Base-by-base conservation (phyloP, 2,113 vertebrate genomes). In the Sitta europaea region DNA sequence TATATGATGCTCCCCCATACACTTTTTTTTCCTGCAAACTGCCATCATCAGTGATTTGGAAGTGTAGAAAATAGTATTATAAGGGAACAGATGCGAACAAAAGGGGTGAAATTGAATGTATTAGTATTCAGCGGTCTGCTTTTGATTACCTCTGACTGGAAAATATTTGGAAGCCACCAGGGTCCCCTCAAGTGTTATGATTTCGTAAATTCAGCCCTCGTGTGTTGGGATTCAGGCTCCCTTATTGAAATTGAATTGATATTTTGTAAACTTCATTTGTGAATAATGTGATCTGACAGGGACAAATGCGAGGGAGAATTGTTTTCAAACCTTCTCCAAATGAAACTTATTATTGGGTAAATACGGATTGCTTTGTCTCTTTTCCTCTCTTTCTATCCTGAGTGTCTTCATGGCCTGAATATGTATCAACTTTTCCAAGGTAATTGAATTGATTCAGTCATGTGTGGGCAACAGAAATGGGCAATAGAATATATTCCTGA, bases 261-360 rank as follows among this genome's bases (percentile, higher is more conserved):
- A 99, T 99, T 99, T 99, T 99, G 99, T 99, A 99, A 99, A 99
- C 98, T 99, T 99, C 99, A 99, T 99, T 99, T 99, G 98, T 97
- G 98, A 98, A 99, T 99, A 99, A 99, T 99, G 98, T 97, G 98
- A 99, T 99, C 99, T 99, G 99, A 99, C 99, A 99, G 99, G 98
- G 98, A 99, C 99, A 99, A 99, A 99, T 99, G 99, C 98, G 98
- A 98, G 98, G 97, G 98, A 98, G 98, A 99, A 99, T 98, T 99
- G 98, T 99, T 99, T 99, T 99, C 99, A 99, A 99, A 99, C 98
- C 98, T 98, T 89, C 97, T 98, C 98, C 99, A 99, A 99, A 99
- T 99, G 99, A 98, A 99, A 99, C 98, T 99, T 99, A 99, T 99
- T 99, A 99, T 98, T 98, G 98, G 97, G 98, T 99, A 99, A 99